Evolutionary conservation across 2,113 vertebrate species (phyloP), one percentile per base, ranked within the genome.

Genomic region (Eulemur rufifrons): DNA sequence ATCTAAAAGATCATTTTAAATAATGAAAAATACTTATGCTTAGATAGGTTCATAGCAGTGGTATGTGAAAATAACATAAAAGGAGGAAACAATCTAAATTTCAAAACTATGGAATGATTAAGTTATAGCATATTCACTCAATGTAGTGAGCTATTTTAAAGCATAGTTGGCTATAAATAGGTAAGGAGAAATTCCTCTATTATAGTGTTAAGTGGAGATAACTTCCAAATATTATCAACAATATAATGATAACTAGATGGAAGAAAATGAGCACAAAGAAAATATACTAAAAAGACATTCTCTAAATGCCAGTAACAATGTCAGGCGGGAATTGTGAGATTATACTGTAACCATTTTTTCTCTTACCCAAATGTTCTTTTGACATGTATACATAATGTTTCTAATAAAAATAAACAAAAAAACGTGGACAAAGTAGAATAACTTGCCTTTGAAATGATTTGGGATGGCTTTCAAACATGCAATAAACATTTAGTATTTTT

Each of bases 1-100:
- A 86, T 68, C 82, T 86, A 95, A 95, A 89, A 89, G 37, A 94
- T 78, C 54, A 69, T 83, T 93, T 86, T 90, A 94, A 87, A 50
- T 64, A 74, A 93, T 84, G 10, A 93, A 52, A 68, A 52, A 84
- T n/a, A 76, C 39, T 87, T 80, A 88, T 83, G 4, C 25, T 85
- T 76, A 50, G 81, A 86, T 37, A 88, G 52, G 0, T 76, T 80
- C 52, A 88, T 32, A 88, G 74, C 32, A 91, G 50, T 63, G 39
- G 17, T 83, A n/a, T 50, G 64, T 93, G 34, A 92, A 96, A 89
- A 86, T 52, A 88, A 21, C 34, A 23, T 37, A 59, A 74, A 86
- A 76, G 56, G 39, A 89, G 8, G 39, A 78, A 91, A 61, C 0
- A 59, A 63, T 71, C 32, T 86, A 73, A 56, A 81, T 91, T 93